phyloP scores from a whole-genome alignment of 2,113 vertebrate species.

The Stegastes partitus region DNA sequence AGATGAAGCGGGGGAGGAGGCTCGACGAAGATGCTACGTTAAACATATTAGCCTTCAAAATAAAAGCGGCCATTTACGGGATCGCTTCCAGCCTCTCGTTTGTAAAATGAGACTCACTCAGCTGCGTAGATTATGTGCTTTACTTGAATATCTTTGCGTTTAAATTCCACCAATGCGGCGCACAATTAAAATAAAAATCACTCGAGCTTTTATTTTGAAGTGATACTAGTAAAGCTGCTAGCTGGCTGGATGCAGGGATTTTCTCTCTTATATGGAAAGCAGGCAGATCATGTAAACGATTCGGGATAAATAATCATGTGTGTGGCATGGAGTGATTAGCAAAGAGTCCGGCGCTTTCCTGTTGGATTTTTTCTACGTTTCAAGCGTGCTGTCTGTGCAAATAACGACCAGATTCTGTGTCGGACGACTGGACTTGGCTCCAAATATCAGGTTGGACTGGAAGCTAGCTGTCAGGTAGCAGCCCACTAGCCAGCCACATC shows the following conservation, averaged over 20 bases:
- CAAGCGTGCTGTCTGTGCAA: not conserved
- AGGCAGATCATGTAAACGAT: slow-evolving; percentile 34
- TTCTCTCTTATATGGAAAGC: slow-evolving; percentile 57
- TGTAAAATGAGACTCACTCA: rapidly evolving
- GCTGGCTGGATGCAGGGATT: slow-evolving; percentile 75
- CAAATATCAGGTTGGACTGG: slow-evolving; percentile 28
- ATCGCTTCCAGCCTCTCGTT: not conserved
- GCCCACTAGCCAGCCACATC: slow-evolving; percentile 53
- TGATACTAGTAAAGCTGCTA: slow-evolving; percentile 36
- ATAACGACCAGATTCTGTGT: slow-evolving; percentile 4
- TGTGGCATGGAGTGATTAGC: slow-evolving; percentile 16
- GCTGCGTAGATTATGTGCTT: rapidly evolving
- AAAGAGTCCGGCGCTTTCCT: slow-evolving; percentile 21
- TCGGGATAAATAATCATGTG: slow-evolving; percentile 53
- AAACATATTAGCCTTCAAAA: slow-evolving; percentile 62
- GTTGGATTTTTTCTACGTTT: not conserved
- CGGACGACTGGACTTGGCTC: slow-evolving; percentile 31
- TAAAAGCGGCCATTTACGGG: slow-evolving; percentile 15
- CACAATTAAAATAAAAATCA: not conserved
- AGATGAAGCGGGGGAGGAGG: slow-evolving; percentile 43
- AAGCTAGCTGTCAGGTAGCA: slow-evolving; percentile 63
- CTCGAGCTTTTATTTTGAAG: slow-evolving; percentile 68
- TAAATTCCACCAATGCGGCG: rapidly evolving
- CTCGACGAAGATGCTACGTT: slow-evolving; percentile 18
- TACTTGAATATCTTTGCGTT: rapidly evolving